phyloP scores from a whole-genome alignment of 2,888 invertebrate genomes.

The Alloscopus bannaensis region DNA sequence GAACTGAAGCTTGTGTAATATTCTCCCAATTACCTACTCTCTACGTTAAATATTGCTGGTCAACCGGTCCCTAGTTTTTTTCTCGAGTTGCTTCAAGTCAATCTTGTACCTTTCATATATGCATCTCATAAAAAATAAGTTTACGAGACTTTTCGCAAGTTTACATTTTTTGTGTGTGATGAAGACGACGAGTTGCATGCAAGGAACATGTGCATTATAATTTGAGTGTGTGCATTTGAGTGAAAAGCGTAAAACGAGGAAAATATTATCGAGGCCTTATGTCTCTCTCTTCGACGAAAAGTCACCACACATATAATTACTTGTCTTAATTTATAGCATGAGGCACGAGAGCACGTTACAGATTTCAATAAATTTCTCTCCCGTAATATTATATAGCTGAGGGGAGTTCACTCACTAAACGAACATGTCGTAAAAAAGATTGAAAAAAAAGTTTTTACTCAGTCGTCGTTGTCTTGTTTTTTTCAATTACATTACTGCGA shows the following conservation, averaged over 20 bases:
- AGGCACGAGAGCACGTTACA: conserved; percentile 17
- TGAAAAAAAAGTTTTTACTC: conserved; percentile 4
- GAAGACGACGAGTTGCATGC: background rate
- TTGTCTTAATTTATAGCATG: conserved; percentile 21
- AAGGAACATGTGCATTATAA: background rate
- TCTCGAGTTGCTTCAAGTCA: background rate
- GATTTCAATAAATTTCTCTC: conserved; percentile 22
- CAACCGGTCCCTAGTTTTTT: conserved; percentile 20
- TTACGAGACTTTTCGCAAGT: conserved; percentile 17
- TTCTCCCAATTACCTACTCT: conserved; percentile 12
- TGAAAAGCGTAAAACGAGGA: background rate
- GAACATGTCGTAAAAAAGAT: conserved; percentile 6
- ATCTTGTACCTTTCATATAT: conserved; percentile 4
- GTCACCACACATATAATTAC: background rate
- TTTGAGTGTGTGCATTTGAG: background rate
- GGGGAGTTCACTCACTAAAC: no score
- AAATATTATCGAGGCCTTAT: background rate
- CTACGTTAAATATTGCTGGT: conserved; percentile 11
- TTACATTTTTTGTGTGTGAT: background rate
- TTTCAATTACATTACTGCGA: conserved; percentile 3
- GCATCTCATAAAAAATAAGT: conserved; percentile 19
- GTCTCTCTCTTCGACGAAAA: background rate
- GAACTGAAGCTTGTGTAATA: background rate
- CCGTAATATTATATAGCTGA: no score
- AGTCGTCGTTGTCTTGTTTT: background rate